Percentiles rank a stretch among this genome's conserved stretches.
These are phyloP conservation scores for Pipistrellus nathusii DNA, from an alignment of 2,797 vertebrate species.

Conservation along the genomic window DNA sequence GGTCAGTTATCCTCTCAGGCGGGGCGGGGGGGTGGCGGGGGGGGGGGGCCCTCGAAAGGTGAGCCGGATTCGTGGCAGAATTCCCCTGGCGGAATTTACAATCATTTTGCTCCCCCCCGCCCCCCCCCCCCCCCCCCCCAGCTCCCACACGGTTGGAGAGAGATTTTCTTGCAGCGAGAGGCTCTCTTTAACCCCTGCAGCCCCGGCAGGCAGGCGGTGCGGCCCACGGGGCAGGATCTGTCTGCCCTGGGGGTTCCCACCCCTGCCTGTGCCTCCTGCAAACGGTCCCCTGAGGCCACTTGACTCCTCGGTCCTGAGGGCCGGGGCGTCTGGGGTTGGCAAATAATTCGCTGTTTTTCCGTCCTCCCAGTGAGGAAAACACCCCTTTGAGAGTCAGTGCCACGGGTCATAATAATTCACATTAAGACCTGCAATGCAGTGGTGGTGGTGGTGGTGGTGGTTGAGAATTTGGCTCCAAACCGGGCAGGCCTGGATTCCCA, in stretches of 20 bases:
- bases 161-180: slow-evolving; percentile 83
- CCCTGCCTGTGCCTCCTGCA: neutral
- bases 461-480: neutral
- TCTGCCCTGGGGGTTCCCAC: rapidly evolving
- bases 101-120: slow-evolving; percentile 90
- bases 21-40: slow-evolving; percentile 92
- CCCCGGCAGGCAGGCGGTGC: neutral
- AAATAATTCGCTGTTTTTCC: neutral
- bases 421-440: neutral
- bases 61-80: slow-evolving; percentile 94
- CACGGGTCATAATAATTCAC: too few species aligned
- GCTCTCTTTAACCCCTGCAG: slow-evolving; percentile 88
- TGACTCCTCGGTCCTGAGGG: neutral
- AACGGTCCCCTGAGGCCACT: rapidly evolving
- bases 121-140: slow-evolving; percentile 76
- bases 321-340: neutral
- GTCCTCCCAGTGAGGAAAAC: neutral
- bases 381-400: neutral
- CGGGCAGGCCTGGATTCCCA: neutral
- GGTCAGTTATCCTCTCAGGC: slow-evolving; percentile 98
- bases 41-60: slow-evolving; percentile 94
- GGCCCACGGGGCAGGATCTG: neutral
- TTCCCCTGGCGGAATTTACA: slow-evolving; percentile 93
- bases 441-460: rapidly evolving
- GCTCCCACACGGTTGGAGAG: slow-evolving; percentile 84